Conservation (phyloP, 2,888 invertebrate genomes). For the Tetragonisca angustula region DNA sequence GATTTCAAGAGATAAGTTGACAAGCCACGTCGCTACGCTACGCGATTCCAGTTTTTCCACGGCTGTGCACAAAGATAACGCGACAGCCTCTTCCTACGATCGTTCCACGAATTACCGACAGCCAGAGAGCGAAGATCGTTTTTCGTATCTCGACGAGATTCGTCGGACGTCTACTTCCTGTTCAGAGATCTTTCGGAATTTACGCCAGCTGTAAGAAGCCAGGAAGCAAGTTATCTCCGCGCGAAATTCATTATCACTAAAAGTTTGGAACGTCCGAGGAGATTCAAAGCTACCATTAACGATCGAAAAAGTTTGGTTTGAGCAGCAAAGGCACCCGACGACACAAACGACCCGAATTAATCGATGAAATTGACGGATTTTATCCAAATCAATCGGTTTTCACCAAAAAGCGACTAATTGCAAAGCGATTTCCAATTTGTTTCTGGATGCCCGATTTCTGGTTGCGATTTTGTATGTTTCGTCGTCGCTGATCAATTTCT, state of each 20-base stretch:
- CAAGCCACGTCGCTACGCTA: constrained; percentile 7
- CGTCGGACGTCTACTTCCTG: constrained; percentile 46
- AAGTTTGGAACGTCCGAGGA: too few species aligned
- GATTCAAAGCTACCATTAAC: too few species aligned
- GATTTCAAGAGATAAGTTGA: constrained; percentile 6
- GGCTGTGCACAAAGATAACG: constrained; percentile 19
- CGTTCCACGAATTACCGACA: constrained; percentile 61
- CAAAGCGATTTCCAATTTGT: too few species aligned
- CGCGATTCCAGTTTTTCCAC: constrained; percentile 52
- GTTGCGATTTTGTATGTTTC: too few species aligned
- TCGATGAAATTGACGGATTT: too few species aligned
- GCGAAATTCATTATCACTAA: constrained; percentile 71
- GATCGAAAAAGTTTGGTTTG: too few species aligned
- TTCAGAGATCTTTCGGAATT: constrained; percentile 43
- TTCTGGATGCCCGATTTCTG: too few species aligned
- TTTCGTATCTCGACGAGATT: constrained; percentile 43
- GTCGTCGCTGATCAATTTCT: too few species aligned
- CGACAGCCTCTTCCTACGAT: constrained; percentile 35
- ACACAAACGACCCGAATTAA: too few species aligned
- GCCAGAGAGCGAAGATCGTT: constrained; percentile 39
- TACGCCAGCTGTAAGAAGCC: constrained; percentile 53
- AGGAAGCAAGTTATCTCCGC: constrained; percentile 58
- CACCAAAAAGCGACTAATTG: too few species aligned
- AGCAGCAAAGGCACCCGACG: too few species aligned
- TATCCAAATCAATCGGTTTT: too few species aligned